These are phyloP conservation scores for Selenia dentaria DNA, from an alignment of 2,888 invertebrate species.

Conservation along the genomic window DNA sequence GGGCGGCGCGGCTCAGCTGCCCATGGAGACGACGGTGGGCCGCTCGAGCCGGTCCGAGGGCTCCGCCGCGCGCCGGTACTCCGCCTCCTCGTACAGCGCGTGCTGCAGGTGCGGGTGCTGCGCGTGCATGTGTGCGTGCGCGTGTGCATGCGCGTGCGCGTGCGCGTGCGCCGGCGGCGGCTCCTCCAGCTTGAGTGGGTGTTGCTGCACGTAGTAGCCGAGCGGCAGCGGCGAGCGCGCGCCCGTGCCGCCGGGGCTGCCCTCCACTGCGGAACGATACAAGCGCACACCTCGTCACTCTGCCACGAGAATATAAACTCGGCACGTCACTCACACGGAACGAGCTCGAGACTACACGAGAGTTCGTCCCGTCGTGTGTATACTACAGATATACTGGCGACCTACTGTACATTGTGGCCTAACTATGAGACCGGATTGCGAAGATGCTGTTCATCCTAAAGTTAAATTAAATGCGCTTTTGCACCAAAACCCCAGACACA, in stretches of 20 bases:
- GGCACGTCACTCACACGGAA: no score
- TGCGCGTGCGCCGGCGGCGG: constrained; percentile 55
- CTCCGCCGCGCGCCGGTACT: constrained; percentile 58
- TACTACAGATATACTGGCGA: no score
- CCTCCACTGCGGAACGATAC: constrained; percentile 32
- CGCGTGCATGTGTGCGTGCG: constrained; percentile 36
- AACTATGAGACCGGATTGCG: no score
- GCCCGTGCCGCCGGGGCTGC: constrained; percentile 34
- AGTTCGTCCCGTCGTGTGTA: no score
- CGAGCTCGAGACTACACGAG: no score
- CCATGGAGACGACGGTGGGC: constrained; percentile 81
- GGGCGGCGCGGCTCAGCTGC: constrained; percentile 56
- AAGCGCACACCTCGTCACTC: neutral
- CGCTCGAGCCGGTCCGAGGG: constrained; percentile 68
- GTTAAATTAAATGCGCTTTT: no score
- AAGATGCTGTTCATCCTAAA: no score
- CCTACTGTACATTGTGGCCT: no score
- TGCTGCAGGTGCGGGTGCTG: constrained; percentile 34
- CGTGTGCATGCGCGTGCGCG: constrained; percentile 24
- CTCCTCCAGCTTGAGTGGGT: constrained; percentile 68
- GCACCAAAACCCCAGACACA: no score
- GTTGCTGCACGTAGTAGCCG: constrained; percentile 66
- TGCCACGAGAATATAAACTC: neutral
- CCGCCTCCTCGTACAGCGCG: constrained; percentile 53
- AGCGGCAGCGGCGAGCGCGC: constrained; percentile 55